Base-by-base conservation (phyloP, 2,113 vertebrate species). In the Anoura caudifer region DNA sequence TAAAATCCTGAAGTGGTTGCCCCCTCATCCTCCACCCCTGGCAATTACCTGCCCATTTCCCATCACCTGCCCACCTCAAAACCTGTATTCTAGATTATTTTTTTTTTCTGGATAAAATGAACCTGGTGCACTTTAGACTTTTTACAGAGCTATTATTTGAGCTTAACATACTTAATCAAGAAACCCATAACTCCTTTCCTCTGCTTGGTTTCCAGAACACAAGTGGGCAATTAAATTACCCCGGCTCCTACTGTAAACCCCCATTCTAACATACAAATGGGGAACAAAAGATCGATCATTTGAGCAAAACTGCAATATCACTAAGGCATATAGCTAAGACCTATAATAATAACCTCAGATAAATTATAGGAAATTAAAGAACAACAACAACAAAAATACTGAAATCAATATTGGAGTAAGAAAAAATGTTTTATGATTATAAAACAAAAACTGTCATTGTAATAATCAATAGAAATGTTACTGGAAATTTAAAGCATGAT, bases 21-120 rank as follows among this genome's bases (percentile, higher is more conserved):
- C 41, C 7, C 65, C 2, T 54, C 2, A 22, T 41, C 19, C 3
- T 9, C 3, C 9, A 45, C 1, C 43, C 19, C 2, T 52, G 36
- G 15, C 13, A 56, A 56, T 24, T 36, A 33, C 19, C 56, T 70
- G 3, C 28, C 11, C 9, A 10, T n/a, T 31, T 1, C 5, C 26
- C 4, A 4, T 31, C 16, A 28, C 1, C 9, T 28, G 0, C 2
- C 4, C 12, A n/a, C 10, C 3, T n/a, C 1, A 79, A 52, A 10
- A 13, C 26, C 7, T 2, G 4, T 77, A 63, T 70, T 28, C 3
- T 43, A 90, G 33, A 7, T 36, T 14, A 31, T 73, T 33, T 50
- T 50, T 33, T 50, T 50, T 24, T 11, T 67, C 16, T 81, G 31
- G 28, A 79, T 26, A 89, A 82, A 91, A 33, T n/a, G 59, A 38